These are phyloP conservation scores for Corythornis cristatus DNA, from an alignment of 2,113 vertebrate genomes.

Conservation along the genomic window DNA sequence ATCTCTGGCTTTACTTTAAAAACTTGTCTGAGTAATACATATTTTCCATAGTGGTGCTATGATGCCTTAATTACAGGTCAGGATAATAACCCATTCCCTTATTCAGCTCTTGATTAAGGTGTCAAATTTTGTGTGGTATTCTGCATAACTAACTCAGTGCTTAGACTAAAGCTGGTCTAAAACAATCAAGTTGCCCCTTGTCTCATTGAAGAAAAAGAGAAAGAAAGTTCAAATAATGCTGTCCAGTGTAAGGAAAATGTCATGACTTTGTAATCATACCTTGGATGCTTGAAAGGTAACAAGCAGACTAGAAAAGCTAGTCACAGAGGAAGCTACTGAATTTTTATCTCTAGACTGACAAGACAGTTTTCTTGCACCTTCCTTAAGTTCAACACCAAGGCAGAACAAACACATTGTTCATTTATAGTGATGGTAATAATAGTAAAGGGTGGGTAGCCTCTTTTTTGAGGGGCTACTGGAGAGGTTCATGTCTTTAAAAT, in stretches of 20 bases:
- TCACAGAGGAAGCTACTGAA: neutral
- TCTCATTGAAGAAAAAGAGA: neutral
- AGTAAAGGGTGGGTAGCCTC: neutral
- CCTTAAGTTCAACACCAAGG: neutral
- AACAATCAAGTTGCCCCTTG: neutral
- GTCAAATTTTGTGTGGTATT: neutral
- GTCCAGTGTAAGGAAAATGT: neutral
- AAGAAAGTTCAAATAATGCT: neutral
- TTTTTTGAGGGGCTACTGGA: neutral
- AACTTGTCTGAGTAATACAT: neutral
- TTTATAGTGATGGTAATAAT: neutral
- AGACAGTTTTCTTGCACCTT: neutral
- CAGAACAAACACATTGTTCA: neutral
- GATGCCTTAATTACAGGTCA: neutral
- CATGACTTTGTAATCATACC: neutral
- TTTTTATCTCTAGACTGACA: neutral
- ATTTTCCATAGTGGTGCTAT: neutral
- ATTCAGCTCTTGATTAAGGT: neutral
- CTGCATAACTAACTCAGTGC: neutral
- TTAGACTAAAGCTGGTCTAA: neutral
- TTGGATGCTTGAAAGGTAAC: neutral
- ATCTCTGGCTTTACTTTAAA: slow-evolving; percentile 42
- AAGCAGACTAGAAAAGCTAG: neutral
- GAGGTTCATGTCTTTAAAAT: neutral
- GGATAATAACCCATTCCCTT: neutral